Conservation (phyloP, 37 sponge, comb jelly and placozoan genomes). For the Ianthella basta region DNA sequence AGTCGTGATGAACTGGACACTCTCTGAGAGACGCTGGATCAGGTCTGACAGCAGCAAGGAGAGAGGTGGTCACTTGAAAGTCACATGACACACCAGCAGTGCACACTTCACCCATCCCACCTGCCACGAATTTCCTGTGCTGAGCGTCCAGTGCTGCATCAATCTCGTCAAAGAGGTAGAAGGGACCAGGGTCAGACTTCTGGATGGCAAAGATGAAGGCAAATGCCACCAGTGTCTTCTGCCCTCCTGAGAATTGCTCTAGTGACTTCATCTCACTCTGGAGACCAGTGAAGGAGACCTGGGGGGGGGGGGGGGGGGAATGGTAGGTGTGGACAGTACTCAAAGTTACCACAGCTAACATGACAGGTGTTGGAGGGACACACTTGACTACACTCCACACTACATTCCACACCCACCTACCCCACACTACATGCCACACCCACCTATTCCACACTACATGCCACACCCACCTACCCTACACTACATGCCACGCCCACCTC, state of each 20-base stretch:
- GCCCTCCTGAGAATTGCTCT: constrained; percentile 98
- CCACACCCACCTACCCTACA: no score
- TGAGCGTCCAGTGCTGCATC: constrained; percentile 96
- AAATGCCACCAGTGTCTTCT: constrained; percentile 96
- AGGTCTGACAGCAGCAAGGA: constrained; percentile 57
- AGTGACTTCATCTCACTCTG: constrained; percentile 87
- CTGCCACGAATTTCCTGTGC: constrained; percentile 92
- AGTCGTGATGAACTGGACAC: constrained; percentile 98
- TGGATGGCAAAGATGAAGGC: constrained; percentile 98
- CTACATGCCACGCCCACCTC: constrained; percentile 48
- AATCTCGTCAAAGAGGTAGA: constrained; percentile 99
- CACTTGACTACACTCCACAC: neutral
- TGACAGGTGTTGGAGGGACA: neutral
- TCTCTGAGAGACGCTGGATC: constrained; percentile 86
- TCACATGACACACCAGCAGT: neutral
- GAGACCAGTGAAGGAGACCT: constrained; percentile 94
- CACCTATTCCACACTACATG: no score
- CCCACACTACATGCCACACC: no score
- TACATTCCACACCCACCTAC: neutral
- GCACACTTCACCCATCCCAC: constrained; percentile 28
- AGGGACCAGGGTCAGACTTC: constrained; percentile 99
- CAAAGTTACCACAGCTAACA: constrained; percentile 83
- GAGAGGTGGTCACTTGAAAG: neutral
- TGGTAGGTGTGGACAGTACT: neutral
- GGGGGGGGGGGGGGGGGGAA: neutral